phyloP scores from a whole-genome alignment of 2,888 invertebrate genomes.

The Netelia inedita region DNA sequence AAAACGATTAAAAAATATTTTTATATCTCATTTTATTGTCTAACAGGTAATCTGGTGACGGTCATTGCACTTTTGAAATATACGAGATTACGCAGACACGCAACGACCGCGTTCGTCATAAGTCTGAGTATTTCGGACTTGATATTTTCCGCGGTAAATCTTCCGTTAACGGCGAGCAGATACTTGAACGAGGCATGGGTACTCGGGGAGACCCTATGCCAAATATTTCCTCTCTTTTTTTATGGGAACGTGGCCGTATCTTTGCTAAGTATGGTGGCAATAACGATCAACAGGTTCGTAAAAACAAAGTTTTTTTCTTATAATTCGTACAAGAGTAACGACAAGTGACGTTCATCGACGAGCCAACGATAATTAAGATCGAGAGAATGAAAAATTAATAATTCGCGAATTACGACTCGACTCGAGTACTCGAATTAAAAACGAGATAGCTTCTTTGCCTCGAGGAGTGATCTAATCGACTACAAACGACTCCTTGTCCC shows the following conservation, averaged over 20 bases:
- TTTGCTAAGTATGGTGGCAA: constrained; percentile 95
- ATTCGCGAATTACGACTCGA: constrained; percentile 28
- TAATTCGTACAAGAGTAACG: neutral
- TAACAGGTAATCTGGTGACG: constrained; percentile 92
- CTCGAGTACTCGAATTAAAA: constrained; percentile 35
- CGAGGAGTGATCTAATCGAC: constrained; percentile 64
- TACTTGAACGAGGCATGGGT: constrained; percentile 94
- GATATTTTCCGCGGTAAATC: constrained; percentile 93
- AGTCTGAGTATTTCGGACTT: constrained; percentile 95
- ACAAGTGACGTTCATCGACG: constrained; percentile 15
- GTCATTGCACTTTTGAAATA: constrained; percentile 92
- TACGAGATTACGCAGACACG: constrained; percentile 92
- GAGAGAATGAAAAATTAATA: constrained; percentile 24
- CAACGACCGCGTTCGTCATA: constrained; percentile 95
- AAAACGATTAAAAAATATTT: neutral
- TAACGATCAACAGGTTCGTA: constrained; percentile 91
- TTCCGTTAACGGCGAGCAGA: constrained; percentile 93
- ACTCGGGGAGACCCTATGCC: constrained; percentile 91
- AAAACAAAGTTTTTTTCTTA: neutral
- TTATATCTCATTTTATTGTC: constrained; percentile 26
- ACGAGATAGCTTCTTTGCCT: constrained; percentile 25
- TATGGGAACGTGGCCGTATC: constrained; percentile 96
- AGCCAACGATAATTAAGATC: neutral
- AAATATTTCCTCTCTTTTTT: constrained; percentile 94
- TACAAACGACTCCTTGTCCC: constrained; percentile 67